Percentiles rank a stretch among this genome's conserved stretches.
Evolutionary conservation across 2,888 invertebrate species (phyloP).

Genomic region (Sesia apiformis): DNA sequence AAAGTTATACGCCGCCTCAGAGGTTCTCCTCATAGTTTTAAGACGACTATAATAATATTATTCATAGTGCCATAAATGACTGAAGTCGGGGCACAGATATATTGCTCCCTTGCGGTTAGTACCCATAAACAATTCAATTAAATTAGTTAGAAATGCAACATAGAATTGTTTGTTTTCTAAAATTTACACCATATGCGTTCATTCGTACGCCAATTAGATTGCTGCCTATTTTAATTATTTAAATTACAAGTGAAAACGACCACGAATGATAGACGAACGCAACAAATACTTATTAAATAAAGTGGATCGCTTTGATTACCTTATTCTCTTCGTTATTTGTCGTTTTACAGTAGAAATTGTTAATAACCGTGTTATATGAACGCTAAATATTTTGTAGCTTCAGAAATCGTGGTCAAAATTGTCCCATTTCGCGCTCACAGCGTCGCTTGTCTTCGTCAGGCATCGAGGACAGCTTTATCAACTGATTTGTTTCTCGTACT

Average conservation of each 20-base stretch:
- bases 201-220: not conserved
- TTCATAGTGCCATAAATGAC: not conserved
- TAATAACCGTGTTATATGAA: too few relatives aligned
- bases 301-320: constrained; percentile 19
- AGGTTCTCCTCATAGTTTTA: not conserved
- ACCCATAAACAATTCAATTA: constrained; percentile 49
- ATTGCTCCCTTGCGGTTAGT: constrained; percentile 20
- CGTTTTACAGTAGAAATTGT: constrained; percentile 17
- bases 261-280: not conserved
- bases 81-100: constrained; percentile 10
- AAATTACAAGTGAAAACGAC: constrained; percentile 1
- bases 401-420: too few relatives aligned
- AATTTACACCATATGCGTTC: not conserved
- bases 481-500: too few relatives aligned
- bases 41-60: not conserved
- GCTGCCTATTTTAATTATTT: not conserved
- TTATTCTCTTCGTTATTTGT: constrained; percentile 24
- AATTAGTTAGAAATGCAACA: not conserved
- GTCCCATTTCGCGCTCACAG: too few relatives aligned
- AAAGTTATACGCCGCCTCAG: not conserved
- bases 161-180: too few relatives aligned
- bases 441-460: too few relatives aligned
- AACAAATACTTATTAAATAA: constrained; percentile 1
- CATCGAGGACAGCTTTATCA: too few relatives aligned
- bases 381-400: too few relatives aligned